Conservation (phyloP, 2,888 invertebrate species). For the Caenorhabditis macrosperma region DNA sequence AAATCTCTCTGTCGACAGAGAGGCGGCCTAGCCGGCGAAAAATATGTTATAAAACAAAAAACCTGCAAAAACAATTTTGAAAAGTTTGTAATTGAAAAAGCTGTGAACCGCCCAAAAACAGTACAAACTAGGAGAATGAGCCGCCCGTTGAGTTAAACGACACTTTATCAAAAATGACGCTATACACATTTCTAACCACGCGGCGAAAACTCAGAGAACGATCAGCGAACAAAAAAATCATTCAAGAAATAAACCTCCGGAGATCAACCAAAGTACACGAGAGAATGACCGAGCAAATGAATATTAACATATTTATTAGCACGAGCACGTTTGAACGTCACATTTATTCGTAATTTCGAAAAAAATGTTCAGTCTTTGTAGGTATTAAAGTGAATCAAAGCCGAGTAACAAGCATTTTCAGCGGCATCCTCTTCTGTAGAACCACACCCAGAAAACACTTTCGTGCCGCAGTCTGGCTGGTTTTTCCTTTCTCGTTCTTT, state of each 20-base stretch:
- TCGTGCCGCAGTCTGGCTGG: conserved; percentile 5
- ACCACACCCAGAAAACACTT: conserved; percentile 61
- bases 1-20: conserved; percentile 14
- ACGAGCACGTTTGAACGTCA: too few species aligned
- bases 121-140: background rate
- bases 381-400: conserved; percentile 54
- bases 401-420: conserved; percentile 46
- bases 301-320: too few species aligned
- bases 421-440: conserved; percentile 33
- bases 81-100: too few species aligned
- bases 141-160: background rate
- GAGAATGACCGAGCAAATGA: too few species aligned
- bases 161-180: conserved; percentile 16
- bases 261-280: background rate
- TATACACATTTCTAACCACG: conserved; percentile 41
- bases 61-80: too few species aligned
- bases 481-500: conserved; percentile 25
- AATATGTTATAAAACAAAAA: background rate
- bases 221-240: conserved; percentile 16
- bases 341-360: too few species aligned
- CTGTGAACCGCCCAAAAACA: background rate
- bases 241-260: background rate
- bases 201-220: conserved; percentile 30
- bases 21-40: background rate
- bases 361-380: too few species aligned